Evolutionary conservation across 2,888 invertebrate species (phyloP), one percentile per base, ranked within the genome.

Genomic region (Drosophila quinaria): DNA sequence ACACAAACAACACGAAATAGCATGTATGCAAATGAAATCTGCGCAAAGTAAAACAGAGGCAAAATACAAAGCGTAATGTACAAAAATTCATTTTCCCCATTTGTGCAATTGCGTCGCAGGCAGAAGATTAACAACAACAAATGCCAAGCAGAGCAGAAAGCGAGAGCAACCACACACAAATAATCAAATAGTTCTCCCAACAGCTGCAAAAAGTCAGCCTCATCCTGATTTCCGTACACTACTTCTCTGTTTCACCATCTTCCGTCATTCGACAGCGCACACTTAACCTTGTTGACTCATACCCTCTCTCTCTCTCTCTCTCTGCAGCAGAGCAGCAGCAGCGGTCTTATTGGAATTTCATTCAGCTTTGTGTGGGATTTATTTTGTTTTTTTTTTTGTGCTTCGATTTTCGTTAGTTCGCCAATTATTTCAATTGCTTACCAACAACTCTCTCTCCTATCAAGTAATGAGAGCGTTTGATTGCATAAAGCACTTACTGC

Each of bases 61-160:
- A 41, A 58, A 81, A 54, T 22, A 52, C 74, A 81, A 81, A 81
- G 49, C 68, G 64, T 60, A 67, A 67, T 73, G 61, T 46, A 74
- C 56, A 58, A 66, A 58, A 61, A 76, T 66, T 80, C 55, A 63
- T 63, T 54, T 75, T 65, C 37, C 64, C 68, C 71, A 61, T 80
- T 82, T 71, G 60, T 69, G 83, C 70, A 70, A 84, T 90, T 84
- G 89, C 84, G 84, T 88, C 84, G 90, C 78, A 84, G 84, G 72
- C 71, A 79, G 70, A 74, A 76, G 55, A 74, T 67, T 65, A 78
- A 70, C 64, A 74, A 65, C 63, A 81, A 70, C 59, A 70, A 56
- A 47, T 61, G 80, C 63, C 55, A 76, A 76, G 13, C 61, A 70
- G 77, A 65, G 64, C 81, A 76, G 39, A 76, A 64, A 64, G 47